Base-by-base conservation (phyloP, 2,113 vertebrate genomes). In the Coracopsis vasa region DNA sequence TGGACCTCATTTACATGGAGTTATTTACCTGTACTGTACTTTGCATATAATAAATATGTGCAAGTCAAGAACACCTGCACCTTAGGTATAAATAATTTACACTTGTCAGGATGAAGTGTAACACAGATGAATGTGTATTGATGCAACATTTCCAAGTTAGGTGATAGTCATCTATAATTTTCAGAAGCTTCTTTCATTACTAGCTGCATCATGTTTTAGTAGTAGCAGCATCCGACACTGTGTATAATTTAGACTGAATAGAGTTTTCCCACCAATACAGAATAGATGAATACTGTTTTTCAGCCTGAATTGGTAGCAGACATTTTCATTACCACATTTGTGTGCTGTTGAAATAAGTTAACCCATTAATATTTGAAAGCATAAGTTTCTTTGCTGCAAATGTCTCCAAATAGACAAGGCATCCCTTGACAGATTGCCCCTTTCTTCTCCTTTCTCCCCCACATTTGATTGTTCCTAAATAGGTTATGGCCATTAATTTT, bases 401-500 rank as follows among this genome's bases (percentile, higher is more conserved):
- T 24, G 28, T 39, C 47, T 92, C 54, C 72, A 82, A 80, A 78
- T 8, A 62, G 35, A 35, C 50, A 95, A 86, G 16, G 29, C 11
- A 80, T 29, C 18, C 51, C 29, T 74, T 78, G 47, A 88, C 16
- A 90, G 15, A 62, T n/a, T 74, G 50, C 10, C 19, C 47, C 39
- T 88, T 54, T 54, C 45, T 58, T 90, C 67, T 71, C 33, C 31
- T 85, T 90, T 66, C 62, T 80, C 23, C 35, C 24, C 24, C 62
- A n/a, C 7, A 37, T 70, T 78, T 82, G 27, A 83, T 80, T 88
- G 67, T 31, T 90, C 24, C 75, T 83, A 83, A 62, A 51, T 64
- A 83, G 45, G 45, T 74, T 94, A 39, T 74, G 90, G 50, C 21
- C 54, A 80, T 86, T 94, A 45, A 92, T 95, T 93, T 86, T 86